Percentiles rank a stretch among this genome's conserved stretches.
Evolutionary conservation across 2,888 invertebrate species (phyloP).

Genomic region (Thumatha senex): DNA sequence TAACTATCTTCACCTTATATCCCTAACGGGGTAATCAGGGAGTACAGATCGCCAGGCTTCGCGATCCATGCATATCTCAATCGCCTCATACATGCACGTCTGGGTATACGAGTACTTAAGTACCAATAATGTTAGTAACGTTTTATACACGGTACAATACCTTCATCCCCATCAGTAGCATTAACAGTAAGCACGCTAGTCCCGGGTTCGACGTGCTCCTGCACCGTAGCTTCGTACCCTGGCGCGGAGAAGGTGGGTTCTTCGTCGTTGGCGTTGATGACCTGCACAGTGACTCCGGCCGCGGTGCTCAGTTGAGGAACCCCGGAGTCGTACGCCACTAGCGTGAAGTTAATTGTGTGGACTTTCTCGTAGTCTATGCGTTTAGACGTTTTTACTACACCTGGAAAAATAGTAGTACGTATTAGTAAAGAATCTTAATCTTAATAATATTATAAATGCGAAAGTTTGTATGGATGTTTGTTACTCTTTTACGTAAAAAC

Average conservation of each 20-base stretch:
- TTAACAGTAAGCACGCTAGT: constrained; percentile 88
- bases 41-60: too few species aligned
- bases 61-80: too few species aligned
- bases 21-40: too few species aligned
- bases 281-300: constrained; percentile 89
- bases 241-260: constrained; percentile 89
- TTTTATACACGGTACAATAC: constrained; percentile 66
- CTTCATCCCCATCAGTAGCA: constrained; percentile 91
- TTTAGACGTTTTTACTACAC: constrained; percentile 89
- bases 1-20: too few species aligned
- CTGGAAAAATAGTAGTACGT: constrained; percentile 59
- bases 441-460: too few species aligned
- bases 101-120: too few species aligned
- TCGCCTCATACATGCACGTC: too few species aligned
- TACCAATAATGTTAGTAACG: too few species aligned
- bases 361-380: constrained; percentile 93
- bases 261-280: constrained; percentile 94
- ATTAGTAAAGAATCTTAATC: too few species aligned
- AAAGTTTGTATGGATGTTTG: too few species aligned
- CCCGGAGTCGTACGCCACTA: constrained; percentile 93
- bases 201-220: constrained; percentile 90
- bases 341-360: constrained; percentile 89
- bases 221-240: constrained; percentile 87
- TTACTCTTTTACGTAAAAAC: too few species aligned
- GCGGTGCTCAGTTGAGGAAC: constrained; percentile 91